phyloP scores from a whole-genome alignment of 2,113 vertebrate species.

The Puffinus mauretanicus region DNA sequence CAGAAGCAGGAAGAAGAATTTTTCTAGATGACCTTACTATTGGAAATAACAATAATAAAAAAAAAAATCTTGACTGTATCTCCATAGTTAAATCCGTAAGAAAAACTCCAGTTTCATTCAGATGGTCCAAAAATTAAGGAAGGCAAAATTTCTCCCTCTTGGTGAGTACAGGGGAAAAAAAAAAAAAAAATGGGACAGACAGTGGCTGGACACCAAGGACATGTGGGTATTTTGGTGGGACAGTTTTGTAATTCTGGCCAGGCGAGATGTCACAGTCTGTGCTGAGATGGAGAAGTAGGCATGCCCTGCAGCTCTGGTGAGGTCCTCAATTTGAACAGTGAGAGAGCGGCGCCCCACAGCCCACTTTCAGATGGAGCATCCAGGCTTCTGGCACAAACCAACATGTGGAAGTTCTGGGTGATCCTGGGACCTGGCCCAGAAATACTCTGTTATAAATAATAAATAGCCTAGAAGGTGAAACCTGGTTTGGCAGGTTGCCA shows the following conservation, averaged over 20 bases:
- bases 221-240: neutral
- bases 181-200: neutral
- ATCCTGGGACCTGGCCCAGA: neutral
- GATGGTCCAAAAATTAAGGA: neutral
- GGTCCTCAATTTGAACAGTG: neutral
- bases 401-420: neutral
- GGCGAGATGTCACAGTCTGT: neutral
- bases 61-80: neutral
- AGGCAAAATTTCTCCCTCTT: neutral
- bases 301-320: neutral
- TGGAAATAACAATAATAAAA: neutral
- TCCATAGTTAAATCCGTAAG: neutral
- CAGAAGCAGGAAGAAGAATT: neutral
- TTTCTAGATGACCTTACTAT: neutral
- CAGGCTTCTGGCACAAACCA: neutral
- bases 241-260: neutral
- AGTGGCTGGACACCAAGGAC: neutral
- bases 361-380: neutral
- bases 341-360: neutral
- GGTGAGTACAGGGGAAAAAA: too few species aligned
- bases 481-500: neutral
- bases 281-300: neutral
- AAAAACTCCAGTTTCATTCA: neutral
- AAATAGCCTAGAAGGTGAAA: neutral
- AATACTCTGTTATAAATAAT: neutral